phyloP scores from a whole-genome alignment of 2,888 invertebrate species.

The Cephus pulcher region DNA sequence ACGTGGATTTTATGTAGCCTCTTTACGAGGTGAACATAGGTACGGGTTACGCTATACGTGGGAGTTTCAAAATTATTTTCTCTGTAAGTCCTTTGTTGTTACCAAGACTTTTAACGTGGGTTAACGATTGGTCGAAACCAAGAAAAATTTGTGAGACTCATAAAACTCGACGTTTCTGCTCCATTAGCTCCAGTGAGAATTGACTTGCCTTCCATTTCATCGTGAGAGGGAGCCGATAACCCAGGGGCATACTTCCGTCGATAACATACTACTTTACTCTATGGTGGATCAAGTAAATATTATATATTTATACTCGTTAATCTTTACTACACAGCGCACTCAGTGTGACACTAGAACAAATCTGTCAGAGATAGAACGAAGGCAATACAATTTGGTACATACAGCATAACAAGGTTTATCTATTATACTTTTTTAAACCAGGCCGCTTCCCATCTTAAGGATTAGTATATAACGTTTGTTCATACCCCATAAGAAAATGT shows the following conservation, averaged over 20 bases:
- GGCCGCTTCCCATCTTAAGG: neutral
- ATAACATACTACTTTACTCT: slow-evolving; percentile 22
- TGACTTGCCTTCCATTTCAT: slow-evolving; percentile 9
- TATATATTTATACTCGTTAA: neutral
- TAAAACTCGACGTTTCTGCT: slow-evolving; percentile 4
- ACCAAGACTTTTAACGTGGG: neutral
- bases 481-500: neutral
- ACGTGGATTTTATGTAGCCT: neutral
- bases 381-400: neutral
- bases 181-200: neutral
- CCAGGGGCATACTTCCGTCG: slow-evolving; percentile 30
- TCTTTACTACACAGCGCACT: neutral
- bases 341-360: neutral
- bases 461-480: neutral
- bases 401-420: neutral
- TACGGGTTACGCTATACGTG: neutral
- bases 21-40: neutral
- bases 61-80: neutral
- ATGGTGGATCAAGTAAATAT: neutral
- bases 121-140: neutral
- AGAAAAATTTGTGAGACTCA: neutral
- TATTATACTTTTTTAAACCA: neutral
- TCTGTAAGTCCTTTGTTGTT: neutral
- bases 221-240: slow-evolving; percentile 33
- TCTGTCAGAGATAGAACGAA: neutral